Conservation (phyloP, 2,888 invertebrate genomes). For the Sesia bembeciformis region DNA sequence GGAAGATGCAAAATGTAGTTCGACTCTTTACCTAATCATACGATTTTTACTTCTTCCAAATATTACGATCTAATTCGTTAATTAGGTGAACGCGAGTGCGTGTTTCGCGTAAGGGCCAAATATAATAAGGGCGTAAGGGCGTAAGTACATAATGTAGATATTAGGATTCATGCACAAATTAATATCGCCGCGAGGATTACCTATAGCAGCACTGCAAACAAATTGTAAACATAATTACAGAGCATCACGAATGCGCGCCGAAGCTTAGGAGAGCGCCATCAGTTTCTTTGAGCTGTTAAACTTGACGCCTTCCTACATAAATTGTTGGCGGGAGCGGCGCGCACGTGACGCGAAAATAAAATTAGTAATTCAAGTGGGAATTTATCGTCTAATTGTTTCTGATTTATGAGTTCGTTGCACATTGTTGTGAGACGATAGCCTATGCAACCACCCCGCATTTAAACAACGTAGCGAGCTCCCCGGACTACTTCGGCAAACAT, state of each 20-base stretch:
- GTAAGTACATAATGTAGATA: no score
- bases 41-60: no score
- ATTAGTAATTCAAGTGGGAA: conserved; percentile 56
- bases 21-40: no score
- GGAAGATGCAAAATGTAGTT: no score
- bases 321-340: conserved; percentile 39
- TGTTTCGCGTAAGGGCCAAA: no score
- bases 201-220: conserved; percentile 21
- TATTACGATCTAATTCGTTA: no score
- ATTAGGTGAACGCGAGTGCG: no score
- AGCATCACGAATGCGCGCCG: conserved; percentile 40
- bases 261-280: conserved; percentile 45
- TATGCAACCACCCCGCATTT: conserved; percentile 32
- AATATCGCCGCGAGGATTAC: no score
- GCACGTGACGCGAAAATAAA: conserved; percentile 66
- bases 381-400: conserved; percentile 63
- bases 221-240: conserved; percentile 53
- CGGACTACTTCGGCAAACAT: conserved; percentile 28
- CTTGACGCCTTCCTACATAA: conserved; percentile 59
- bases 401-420: conserved; percentile 51
- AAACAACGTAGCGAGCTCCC: conserved; percentile 42
- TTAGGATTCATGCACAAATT: no score
- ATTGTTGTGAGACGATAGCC: conserved; percentile 47
- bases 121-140: no score
- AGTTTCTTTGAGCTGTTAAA: conserved; percentile 56